A percentile compares a stretch with the other conserved stretches of the same genome.
Evolutionary conservation across 2,797 vertebrate genomes (phyloP).

Genomic region (Nasua narica): DNA sequence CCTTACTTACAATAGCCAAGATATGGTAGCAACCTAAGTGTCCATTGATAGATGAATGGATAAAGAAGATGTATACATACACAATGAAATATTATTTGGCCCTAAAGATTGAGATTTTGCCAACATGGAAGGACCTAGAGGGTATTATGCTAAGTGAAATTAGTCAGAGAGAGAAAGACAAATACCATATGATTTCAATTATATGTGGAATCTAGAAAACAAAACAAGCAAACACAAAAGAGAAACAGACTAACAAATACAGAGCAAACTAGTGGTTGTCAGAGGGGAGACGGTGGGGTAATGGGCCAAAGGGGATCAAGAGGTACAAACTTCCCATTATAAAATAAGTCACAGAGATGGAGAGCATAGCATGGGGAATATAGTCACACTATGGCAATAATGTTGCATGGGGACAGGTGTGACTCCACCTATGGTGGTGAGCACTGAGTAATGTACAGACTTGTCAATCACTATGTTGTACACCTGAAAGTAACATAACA

Average conservation of each 20-base stretch:
- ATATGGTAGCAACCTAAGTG: not conserved
- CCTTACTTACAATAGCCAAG: not conserved
- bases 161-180: not conserved
- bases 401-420: not conserved
- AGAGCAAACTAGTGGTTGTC: not conserved
- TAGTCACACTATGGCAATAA: not conserved
- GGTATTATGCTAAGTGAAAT: not conserved
- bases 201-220: not conserved
- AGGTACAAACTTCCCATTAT: not conserved
- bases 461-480: not conserved
- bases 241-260: not conserved
- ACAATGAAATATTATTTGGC: not conserved
- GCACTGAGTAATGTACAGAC: not conserved
- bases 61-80: not conserved
- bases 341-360: not conserved
- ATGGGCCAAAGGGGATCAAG: not conserved
- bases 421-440: not conserved
- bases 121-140: not conserved
- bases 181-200: not conserved
- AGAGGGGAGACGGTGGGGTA: not conserved
- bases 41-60: not conserved
- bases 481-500: not conserved
- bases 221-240: not conserved
- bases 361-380: not conserved
- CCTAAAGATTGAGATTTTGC: not conserved